These are phyloP conservation scores for Stichopus chloronotus DNA, from an alignment of 35 echinoderm and acorn worm genomes.

Conservation along the genomic window DNA sequence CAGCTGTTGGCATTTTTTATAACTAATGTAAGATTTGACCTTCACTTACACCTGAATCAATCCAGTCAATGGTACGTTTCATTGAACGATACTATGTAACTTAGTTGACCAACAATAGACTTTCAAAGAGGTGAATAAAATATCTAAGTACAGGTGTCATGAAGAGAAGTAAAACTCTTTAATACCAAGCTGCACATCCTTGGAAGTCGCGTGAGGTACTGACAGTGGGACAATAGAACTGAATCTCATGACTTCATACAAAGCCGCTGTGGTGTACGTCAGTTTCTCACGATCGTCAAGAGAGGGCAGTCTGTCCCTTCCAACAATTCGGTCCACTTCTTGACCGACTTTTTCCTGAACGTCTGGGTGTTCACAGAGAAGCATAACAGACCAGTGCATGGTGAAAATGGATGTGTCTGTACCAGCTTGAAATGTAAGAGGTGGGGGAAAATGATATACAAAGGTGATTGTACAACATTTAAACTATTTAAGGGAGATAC, in stretches of 20 bases:
- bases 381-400: slow-evolving; percentile 68
- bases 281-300: slow-evolving; percentile 55
- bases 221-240: slow-evolving; percentile 46
- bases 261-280: slow-evolving; percentile 46
- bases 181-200: not conserved
- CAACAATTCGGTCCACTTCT: slow-evolving; percentile 82
- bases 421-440: slow-evolving; percentile 22
- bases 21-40: too few species aligned
- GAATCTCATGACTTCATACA: slow-evolving; percentile 50
- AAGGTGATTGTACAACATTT: too few species aligned
- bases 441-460: too few species aligned
- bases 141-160: too few species aligned
- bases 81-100: too few species aligned
- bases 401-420: slow-evolving; percentile 64
- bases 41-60: too few species aligned
- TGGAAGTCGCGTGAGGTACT: slow-evolving; percentile 51
- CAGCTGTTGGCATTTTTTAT: too few species aligned
- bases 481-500: too few species aligned
- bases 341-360: slow-evolving; percentile 64
- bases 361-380: slow-evolving; percentile 68
- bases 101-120: too few species aligned
- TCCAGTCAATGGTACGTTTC: too few species aligned
- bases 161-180: not conserved
- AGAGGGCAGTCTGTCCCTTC: slow-evolving; percentile 41
- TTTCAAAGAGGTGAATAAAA: too few species aligned